Base-by-base conservation (phyloP, 2,888 invertebrate genomes). In the Sycophila texana region DNA sequence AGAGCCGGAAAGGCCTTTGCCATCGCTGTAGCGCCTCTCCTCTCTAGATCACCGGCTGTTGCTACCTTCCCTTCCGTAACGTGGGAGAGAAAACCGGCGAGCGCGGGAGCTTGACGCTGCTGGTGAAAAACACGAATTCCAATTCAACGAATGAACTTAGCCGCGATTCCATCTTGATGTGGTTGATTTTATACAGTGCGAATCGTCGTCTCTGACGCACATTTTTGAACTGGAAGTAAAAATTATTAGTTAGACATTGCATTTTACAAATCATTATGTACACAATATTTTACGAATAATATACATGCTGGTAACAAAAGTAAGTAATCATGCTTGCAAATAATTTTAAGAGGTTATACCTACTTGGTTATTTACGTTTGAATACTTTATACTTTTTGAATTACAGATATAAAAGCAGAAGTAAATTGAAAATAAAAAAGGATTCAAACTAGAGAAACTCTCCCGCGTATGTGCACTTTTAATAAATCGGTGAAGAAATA, bases 121-220 rank as follows among this genome's bases (percentile, higher is more conserved):
- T n/a, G 55, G 51, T 18, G 12, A 57, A 55, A 71, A 71, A 76
- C 67, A 57, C 51, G 72, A 73, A 80, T 80, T 76, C 67, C 79
- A 73, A 80, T 80, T 76, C 67, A 72, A 22, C 18, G 12, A 51
- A 61, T 80, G 80, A 80, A 80, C 73, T 80, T 80, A 68, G 76
- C 76, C 61, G 72, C 80, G 49, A 77, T 80, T 73, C 53, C 10
- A 39, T 55, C 55, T 51, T 53, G 47, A 47, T 71, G 60, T 71
- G 75, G 61, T 51, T 30, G 75, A n/a, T 39, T 39, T 39, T 22
- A 13, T 26, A 26, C 53, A 63, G 16, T 47, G 7, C 0, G 53
- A n/a, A 18, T 20, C 53, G 58, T 58, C 71, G 14, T 14, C 63
- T 49, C 55, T 73, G 78, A 73, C 73, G 68, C 74, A 74, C n/a